Evolutionary conservation across 2,888 invertebrate species (phyloP), one percentile per base, ranked within the genome.

Genomic region (Sialis lutaria): DNA sequence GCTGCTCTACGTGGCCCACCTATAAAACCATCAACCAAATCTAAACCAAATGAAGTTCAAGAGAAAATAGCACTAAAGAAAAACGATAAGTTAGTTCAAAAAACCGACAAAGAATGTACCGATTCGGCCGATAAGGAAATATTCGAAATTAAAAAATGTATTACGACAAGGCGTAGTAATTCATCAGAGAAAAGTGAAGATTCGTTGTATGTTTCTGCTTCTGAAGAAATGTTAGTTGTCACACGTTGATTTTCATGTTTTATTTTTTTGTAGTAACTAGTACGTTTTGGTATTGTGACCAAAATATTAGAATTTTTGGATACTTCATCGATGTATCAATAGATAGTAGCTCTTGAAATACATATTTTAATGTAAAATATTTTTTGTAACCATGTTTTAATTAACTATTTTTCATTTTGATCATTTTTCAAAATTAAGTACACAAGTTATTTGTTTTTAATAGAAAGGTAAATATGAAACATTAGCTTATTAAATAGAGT

Each of bases 161-260:
- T 69, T 44, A 73, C 71, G 59, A 64, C 70, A 32, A 70, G 72
- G 56, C 65, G 73, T 48, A 81, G 81, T 58, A 78, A 80, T 65
- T 31, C 13, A 45, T 81, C 82, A 51, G 77, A 78, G 58, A 77
- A 76, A 65, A 78, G 79, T 56, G 82, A 82, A 55, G 82, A 84
- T 40, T 82, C 84, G 22, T 64, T 87, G 34, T 86, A 88, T 56
- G 72, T 78, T 59, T 81, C 85, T 50, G 85, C 87, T 5, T 65
- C 83, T 55, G 86, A 87, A 59, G 83, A 80, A 51, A 69, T 75
- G 77, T 79, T 62, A 74, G 74, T 72, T 52, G 52, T 48, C 34
- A 44, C 44, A 44, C 35, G 44, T 44, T 44, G 33, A 33, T 35
- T 44, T 10, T n/a, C 35, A 7, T 9, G 9, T 13, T 44, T 32